Percentiles rank a stretch among this genome's conserved stretches.
phyloP scores from a whole-genome alignment of 1,140 invertebrate species.

The Neodiprion virginianus region DNA sequence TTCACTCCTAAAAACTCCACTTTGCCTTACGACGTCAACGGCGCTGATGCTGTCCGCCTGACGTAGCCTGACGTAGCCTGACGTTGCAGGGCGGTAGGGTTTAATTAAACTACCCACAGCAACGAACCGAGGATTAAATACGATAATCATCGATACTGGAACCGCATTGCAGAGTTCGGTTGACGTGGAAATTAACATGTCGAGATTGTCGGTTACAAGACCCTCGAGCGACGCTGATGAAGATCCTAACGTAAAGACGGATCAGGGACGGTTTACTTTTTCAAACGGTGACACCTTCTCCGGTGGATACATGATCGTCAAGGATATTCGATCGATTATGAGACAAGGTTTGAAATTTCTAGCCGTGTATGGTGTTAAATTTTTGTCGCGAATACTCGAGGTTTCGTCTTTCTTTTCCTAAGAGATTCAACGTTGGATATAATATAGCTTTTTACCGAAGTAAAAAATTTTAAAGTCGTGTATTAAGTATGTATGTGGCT shows the following conservation, averaged over 20 bases:
- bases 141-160: not conserved
- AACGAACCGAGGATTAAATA: not conserved
- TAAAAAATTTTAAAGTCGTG: no score
- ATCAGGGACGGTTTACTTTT: conserved; percentile 30
- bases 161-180: not conserved
- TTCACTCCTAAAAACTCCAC: not conserved
- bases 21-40: not conserved
- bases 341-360: conserved; percentile 33
- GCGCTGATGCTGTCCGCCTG: no score
- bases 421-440: not conserved
- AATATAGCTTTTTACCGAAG: not conserved
- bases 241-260: not conserved
- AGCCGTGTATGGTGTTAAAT: not conserved
- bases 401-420: no score
- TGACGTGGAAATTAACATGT: not conserved
- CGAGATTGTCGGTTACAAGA: not conserved
- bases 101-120: not conserved
- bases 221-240: not conserved
- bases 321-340: conserved; percentile 20
- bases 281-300: conserved; percentile 36
- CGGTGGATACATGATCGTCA: conserved; percentile 29
- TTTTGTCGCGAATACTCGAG: not conserved
- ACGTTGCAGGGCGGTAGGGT: not conserved
- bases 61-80: no score
- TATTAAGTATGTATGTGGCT: not conserved